Base-by-base conservation (phyloP, 2,888 invertebrate genomes). In the Autographa gamma region DNA sequence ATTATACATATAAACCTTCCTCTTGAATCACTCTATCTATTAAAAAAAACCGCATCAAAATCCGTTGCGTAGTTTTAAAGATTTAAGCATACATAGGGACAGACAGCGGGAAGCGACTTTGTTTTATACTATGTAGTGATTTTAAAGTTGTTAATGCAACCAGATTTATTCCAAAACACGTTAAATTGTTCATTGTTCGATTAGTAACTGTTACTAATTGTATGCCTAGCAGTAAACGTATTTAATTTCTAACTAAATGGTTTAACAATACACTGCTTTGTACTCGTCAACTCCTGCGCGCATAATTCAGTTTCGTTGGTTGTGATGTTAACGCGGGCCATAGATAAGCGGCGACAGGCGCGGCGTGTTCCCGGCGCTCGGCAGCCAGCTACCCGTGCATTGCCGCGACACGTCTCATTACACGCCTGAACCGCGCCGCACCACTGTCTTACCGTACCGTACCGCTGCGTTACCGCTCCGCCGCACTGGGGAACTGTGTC, bases 351-450 rank as follows among this genome's bases (percentile, higher is more conserved):
- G 68, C 38, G 71, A 68, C 76, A 80, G 73, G 11, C 52, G 56
- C 34, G 67, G 56, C 75, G 63, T 77, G 76, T 79, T 71, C 65
- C 43, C 59, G 54, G 68, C 31, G 34, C 61, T 58, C 34, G 58
- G 11, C 62, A 60, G 73, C 69, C 74, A 73, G 77, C 60, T 63
- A 71, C 76, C 78, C 56, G 63, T 66, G 73, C 66, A 59, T 70
- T 74, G 69, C 63, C 69, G 66, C 71, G 69, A 68, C 74, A 74
- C 74, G 75, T 77, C 83, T 83, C 73, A 72, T 74, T 78, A 66
- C 72, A 70, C 61, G 63, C 69, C 77, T 80, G 71, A 77, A 76
- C 72, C 66, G 77, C 9, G 31, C 56, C 9, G 38, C 13, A 8
- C 54, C 48, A 48, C 48, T 48, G 48, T 48, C n/a, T 48, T 48